Percentiles rank a stretch among this genome's conserved stretches.
These are phyloP conservation scores for Aphodius granarius DNA, from an alignment of 2,888 invertebrate species.

Conservation along the genomic window DNA sequence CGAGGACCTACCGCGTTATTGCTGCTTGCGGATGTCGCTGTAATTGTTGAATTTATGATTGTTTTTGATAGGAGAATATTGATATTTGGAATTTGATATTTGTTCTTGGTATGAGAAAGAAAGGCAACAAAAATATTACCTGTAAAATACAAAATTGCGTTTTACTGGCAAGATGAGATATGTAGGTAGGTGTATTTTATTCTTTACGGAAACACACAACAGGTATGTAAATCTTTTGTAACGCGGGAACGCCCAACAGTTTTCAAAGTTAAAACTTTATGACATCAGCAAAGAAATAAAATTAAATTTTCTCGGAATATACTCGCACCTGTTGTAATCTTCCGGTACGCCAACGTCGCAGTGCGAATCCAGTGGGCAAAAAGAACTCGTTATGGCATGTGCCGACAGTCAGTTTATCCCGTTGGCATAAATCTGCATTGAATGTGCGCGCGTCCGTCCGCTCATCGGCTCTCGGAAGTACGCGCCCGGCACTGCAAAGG, in stretches of 20 bases:
- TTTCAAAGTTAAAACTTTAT: not conserved
- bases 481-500: conserved; percentile 17
- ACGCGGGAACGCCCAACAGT: not conserved
- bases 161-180: too few species aligned
- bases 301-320: not conserved
- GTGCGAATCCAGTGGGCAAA: conserved; percentile 26
- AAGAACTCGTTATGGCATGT: conserved; percentile 47
- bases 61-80: too few species aligned
- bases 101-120: too few species aligned
- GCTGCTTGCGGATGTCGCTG: not conserved
- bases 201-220: not conserved
- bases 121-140: too few species aligned
- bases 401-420: conserved; percentile 35
- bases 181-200: too few species aligned
- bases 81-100: too few species aligned
- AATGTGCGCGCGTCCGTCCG: conserved; percentile 36
- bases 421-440: conserved; percentile 47
- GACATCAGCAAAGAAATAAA: not conserved
- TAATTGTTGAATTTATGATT: too few species aligned
- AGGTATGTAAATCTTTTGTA: not conserved
- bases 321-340: not conserved
- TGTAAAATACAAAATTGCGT: too few species aligned
- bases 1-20: conserved; percentile 25
- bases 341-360: not conserved
- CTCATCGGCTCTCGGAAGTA: not conserved